These are phyloP conservation scores for Mayetiola destructor DNA, from an alignment of 2,888 invertebrate species.

Conservation along the genomic window DNA sequence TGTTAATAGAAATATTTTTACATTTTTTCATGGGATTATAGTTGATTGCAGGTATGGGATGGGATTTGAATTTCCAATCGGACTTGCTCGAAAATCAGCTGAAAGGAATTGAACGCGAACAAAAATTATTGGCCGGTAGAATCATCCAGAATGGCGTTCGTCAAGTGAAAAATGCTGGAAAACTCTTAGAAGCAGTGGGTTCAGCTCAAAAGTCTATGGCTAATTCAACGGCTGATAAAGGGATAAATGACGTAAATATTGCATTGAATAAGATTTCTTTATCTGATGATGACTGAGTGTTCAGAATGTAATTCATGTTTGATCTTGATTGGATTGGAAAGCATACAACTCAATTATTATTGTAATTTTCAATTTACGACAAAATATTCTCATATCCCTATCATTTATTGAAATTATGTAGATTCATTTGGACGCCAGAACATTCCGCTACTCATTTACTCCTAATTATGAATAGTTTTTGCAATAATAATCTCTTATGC, in stretches of 20 bases:
- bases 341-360: too few relatives aligned
- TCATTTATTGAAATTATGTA: too few relatives aligned
- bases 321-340: too few relatives aligned
- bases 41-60: background rate
- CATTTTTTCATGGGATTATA: background rate
- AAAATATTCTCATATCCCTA: too few relatives aligned
- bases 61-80: background rate
- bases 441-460: too few relatives aligned
- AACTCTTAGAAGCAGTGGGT: background rate
- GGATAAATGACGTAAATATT: slow-evolving; percentile 1
- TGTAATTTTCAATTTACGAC: too few relatives aligned
- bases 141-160: background rate
- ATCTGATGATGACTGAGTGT: too few relatives aligned
- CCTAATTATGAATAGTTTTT: too few relatives aligned
- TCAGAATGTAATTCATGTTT: too few relatives aligned
- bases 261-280: too few relatives aligned
- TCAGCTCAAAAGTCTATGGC: background rate
- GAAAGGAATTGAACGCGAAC: background rate
- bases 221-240: background rate
- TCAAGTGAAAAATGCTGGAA: background rate
- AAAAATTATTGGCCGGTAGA: background rate
- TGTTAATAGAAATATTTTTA: background rate
- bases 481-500: too few relatives aligned
- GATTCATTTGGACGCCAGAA: too few relatives aligned
- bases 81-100: background rate